These are phyloP conservation scores for Trachythela sp. DNA, from an alignment of 64 coral and sea anemone genomes.

Conservation along the genomic window DNA sequence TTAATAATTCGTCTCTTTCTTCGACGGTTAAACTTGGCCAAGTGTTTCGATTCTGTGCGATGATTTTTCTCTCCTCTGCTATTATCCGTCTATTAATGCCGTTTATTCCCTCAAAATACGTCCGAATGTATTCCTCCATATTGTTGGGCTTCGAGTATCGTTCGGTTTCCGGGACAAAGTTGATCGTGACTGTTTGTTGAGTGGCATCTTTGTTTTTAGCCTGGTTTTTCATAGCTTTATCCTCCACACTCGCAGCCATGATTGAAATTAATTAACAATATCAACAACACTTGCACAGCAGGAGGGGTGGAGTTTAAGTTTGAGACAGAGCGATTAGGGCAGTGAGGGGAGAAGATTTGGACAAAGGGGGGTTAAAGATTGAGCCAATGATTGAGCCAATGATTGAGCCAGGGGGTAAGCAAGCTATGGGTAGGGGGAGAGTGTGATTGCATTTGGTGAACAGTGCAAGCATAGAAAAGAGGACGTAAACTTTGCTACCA, in stretches of 20 bases:
- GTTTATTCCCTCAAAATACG: slow-evolving; percentile 94
- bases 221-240: neutral
- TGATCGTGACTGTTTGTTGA: neutral
- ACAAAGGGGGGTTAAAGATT: too few relatives aligned
- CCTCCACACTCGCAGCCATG: neutral
- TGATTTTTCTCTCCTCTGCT: slow-evolving; percentile 81
- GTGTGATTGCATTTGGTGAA: too few relatives aligned
- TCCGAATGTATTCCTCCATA: slow-evolving; percentile 84
- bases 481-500: too few relatives aligned
- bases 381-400: too few relatives aligned
- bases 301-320: too few relatives aligned
- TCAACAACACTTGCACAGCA: too few relatives aligned
- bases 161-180: slow-evolving; percentile 61
- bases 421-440: too few relatives aligned
- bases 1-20: slow-evolving; percentile 85
- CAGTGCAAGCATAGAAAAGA: too few relatives aligned
- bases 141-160: slow-evolving; percentile 48
- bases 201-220: neutral
- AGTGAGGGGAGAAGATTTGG: too few relatives aligned
- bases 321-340: too few relatives aligned
- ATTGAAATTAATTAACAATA: neutral
- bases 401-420: too few relatives aligned
- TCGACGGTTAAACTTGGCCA: slow-evolving; percentile 74
- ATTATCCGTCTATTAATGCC: slow-evolving; percentile 85
- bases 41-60: slow-evolving; percentile 63